A percentile compares a stretch with the other conserved stretches of the same genome.
These are phyloP conservation scores for Taenioides sp. DNA, from an alignment of 2,797 vertebrate genomes.

Conservation along the genomic window DNA sequence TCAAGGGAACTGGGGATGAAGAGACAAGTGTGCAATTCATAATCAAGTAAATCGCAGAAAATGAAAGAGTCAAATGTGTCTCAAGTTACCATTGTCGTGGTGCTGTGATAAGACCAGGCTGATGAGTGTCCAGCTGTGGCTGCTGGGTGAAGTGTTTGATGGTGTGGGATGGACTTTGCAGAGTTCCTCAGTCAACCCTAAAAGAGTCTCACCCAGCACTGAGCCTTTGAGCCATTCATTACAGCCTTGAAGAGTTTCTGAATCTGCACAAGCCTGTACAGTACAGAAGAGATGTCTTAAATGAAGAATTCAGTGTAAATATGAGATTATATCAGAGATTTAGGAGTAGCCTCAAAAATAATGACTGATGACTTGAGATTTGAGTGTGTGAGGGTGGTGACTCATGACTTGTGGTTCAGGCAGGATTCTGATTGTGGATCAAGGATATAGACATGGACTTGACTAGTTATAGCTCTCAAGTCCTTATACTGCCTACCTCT, in stretches of 20 bases:
- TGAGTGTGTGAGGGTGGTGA: too few relatives aligned
- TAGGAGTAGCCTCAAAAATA: too few relatives aligned
- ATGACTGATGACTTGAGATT: too few relatives aligned
- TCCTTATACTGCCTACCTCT: too few relatives aligned
- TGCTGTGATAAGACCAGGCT: conserved; percentile 90
- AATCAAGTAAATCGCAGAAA: neutral
- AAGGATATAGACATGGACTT: too few relatives aligned
- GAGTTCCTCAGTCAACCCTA: conserved; percentile 83
- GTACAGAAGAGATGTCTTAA: neutral
- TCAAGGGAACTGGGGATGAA: conserved; percentile 81
- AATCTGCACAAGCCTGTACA: conserved; percentile 84
- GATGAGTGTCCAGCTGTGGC: conserved; percentile 87
- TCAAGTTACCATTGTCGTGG: conserved; percentile 80
- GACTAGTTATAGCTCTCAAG: too few relatives aligned
- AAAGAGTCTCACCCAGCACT: conserved; percentile 85
- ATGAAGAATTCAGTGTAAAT: neutral
- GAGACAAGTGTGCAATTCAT: conserved; percentile 15
- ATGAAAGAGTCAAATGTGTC: conserved; percentile 9
- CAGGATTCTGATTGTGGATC: too few relatives aligned
- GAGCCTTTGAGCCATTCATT: conserved; percentile 90
- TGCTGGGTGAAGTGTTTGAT: conserved; percentile 58
- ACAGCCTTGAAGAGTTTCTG: conserved; percentile 77
- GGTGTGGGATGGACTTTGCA: conserved; percentile 76
- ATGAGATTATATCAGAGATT: neutral
- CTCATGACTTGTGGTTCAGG: too few relatives aligned